Base-by-base conservation (phyloP, 1,140 invertebrate species). In the Drosophila seguyi region DNA sequence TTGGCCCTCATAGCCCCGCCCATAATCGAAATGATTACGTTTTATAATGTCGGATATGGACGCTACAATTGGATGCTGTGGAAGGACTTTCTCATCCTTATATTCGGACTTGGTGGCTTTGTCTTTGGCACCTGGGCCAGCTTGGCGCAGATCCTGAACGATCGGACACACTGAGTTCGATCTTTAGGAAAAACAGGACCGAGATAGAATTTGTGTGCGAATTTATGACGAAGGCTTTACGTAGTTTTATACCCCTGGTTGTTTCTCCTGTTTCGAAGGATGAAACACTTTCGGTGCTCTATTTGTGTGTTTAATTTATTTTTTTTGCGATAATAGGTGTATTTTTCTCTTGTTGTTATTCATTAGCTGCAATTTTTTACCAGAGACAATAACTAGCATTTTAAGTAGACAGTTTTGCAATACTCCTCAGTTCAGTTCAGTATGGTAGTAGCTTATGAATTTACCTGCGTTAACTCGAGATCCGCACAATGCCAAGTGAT, bases 1-100 rank as follows among this genome's bases (percentile, higher is more conserved):
- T 94, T 99, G 58, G 97, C 98, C 0, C 93, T 99, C 1, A 97
- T 99, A 75, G 97, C 98, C 78, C 98, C 98, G 52, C 97, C 98
- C 1, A 93, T 98, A 16, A 96, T 99, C 62, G 97, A 99, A 92
- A 95, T 98, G n/a, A 94, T 98, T 27, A 96, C 96, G 4, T 96
- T 95, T 79, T 96, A 95, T 94, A 94, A 95, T 6, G 93, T 95
- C 47, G 94, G 95, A 20, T 93, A 95, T 45, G 95, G 95, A 13
- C 93, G 92, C 79, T 93, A 94, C 67, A 93, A 94, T 57, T 95
- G 95, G 94, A 93, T 94, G 48, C 88, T 96, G 6, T 95, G 94
- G 94, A 97, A 97, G 90, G 95, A 97, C 93, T 77, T 96, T 45
- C 67, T 92, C 1, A 96, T 98, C 41, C 94, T 97, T 11, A 63